These are phyloP conservation scores for Pogonophryne albipinna DNA, from an alignment of 2,797 vertebrate species.

Conservation along the genomic window DNA sequence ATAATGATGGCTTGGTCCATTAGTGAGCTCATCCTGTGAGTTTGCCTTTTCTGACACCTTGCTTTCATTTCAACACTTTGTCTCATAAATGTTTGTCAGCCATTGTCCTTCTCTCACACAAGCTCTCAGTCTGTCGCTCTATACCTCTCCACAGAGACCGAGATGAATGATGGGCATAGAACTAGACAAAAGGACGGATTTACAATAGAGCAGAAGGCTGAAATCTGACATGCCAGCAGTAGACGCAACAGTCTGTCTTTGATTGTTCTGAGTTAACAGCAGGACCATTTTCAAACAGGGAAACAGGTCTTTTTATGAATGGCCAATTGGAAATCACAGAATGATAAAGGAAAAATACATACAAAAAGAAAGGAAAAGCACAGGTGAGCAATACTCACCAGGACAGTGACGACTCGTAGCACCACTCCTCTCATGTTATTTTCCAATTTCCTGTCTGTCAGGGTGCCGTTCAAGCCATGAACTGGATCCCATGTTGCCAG, in stretches of 20 bases:
- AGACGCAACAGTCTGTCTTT: slow-evolving; percentile 23
- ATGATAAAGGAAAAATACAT: not conserved
- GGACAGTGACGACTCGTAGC: slow-evolving; percentile 94
- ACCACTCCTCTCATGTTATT: slow-evolving; percentile 99
- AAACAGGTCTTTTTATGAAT: not conserved
- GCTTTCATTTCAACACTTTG: slow-evolving; percentile 15
- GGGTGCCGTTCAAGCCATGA: slow-evolving; percentile 94
- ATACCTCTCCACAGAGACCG: slow-evolving; percentile 18
- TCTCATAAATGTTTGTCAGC: slow-evolving; percentile 13
- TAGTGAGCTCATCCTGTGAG: slow-evolving; percentile 31
- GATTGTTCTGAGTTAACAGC: slow-evolving; percentile 27
- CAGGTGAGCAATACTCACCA: slow-evolving; percentile 86
- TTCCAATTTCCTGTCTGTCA: slow-evolving; percentile 97
- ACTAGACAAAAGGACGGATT: slow-evolving; percentile 33
- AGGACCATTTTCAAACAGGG: slow-evolving; percentile 22
- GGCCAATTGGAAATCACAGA: slow-evolving; percentile 1
- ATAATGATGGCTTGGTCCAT: slow-evolving; percentile 29
- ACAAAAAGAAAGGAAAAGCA: slow-evolving; percentile 14
- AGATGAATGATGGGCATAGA: slow-evolving; percentile 30
- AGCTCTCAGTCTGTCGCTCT: slow-evolving; percentile 12
- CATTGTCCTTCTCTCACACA: slow-evolving; percentile 21
- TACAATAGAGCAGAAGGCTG: slow-evolving; percentile 27
- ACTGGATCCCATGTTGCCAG: slow-evolving; percentile 97
- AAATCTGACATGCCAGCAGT: slow-evolving; percentile 26
- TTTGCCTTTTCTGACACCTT: slow-evolving; percentile 12